Conservation (phyloP, 2,888 invertebrate species). For the Rhorus exstirpatorius region DNA sequence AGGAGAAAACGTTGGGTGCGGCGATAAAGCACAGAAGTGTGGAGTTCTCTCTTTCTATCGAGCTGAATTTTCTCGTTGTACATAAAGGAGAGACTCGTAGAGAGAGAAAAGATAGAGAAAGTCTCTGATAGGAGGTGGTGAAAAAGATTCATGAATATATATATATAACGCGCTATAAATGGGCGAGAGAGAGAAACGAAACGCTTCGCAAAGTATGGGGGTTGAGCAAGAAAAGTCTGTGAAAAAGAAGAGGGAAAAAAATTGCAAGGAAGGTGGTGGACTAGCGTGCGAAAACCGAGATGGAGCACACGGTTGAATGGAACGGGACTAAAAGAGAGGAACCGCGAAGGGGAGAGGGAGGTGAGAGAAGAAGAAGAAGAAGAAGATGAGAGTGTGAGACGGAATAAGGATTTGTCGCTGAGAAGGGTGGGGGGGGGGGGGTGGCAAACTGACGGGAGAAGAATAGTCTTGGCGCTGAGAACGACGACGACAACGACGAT, state of each 20-base stretch:
- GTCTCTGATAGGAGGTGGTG: constrained; percentile 38
- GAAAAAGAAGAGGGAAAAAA: constrained; percentile 72
- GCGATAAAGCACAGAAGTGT: constrained; percentile 71
- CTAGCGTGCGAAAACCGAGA: constrained; percentile 34
- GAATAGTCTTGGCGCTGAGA: constrained; percentile 75
- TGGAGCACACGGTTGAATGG: constrained; percentile 51
- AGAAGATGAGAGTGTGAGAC: constrained; percentile 37
- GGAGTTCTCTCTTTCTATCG: constrained; percentile 16
- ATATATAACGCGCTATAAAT: constrained; percentile 6
- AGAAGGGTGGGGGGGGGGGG: constrained; percentile 29
- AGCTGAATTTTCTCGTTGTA: constrained; percentile 37
- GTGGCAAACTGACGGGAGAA: constrained; percentile 77
- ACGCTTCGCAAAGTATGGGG: background rate
- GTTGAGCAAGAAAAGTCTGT: constrained; percentile 23
- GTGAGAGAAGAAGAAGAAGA: constrained; percentile 20
- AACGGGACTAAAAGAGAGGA: constrained; percentile 45
- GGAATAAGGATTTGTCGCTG: constrained; percentile 44
- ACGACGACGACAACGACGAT: constrained; percentile 73
- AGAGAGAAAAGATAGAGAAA: constrained; percentile 68
- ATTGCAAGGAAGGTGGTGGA: constrained; percentile 38
- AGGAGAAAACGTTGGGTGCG: constrained; percentile 61
- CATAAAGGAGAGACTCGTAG: constrained; percentile 57
- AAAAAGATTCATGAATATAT: constrained; percentile 28
- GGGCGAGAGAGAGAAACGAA: background rate
- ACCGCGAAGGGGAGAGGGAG: constrained; percentile 13